Base-by-base conservation (phyloP, 2,888 invertebrate species). In the Andrena chrysosceles region DNA sequence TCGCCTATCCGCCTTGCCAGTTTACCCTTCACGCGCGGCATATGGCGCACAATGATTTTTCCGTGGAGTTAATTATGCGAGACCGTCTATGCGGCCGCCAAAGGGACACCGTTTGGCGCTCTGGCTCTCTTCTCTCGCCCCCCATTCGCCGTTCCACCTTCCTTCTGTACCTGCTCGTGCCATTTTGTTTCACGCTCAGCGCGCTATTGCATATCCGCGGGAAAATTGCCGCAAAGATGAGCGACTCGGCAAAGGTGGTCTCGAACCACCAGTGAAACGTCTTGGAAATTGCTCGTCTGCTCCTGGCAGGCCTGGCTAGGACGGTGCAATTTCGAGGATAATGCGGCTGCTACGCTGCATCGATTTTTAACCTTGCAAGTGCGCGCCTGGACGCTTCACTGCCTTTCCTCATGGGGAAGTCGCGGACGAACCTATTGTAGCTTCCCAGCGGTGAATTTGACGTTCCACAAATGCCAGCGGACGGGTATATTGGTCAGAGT, bases 1-100 rank as follows among this genome's bases (percentile, higher is more conserved):
- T 90, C 87, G 86, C 84, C 86, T 86, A 87, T 87, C 86, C 84
- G 80, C 85, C 77, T 85, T 71, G 86, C 56, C 87, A 87, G 88
- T 89, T 88, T 89, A 84, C 87, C 83, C 89, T 85, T 85, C 83
- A 78, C 88, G 88, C 85, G 89, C 91, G 90, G 91, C 93, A 93
- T 93, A 93, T 93, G 93, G 93, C 89, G 91, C 89, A 84, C 89
- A 89, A 90, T 89, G 90, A 92, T 92, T 92, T 92, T 92, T 91
- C 85, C 86, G 42, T 70, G 66, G 77, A 77, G 89, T 88, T 92
- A 92, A 93, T 93, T 93, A 93, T 91, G 91, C 90, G 91, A 90
- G 91, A 89, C 75, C 87, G 84, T 59, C 35, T 42, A 59, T 86
- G 83, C 85, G 74, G 71, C 81, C 81, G 68, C 80, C 81, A 86